Conservation (phyloP, 2,797 vertebrate species). For the Ctenochaetus hawaiiensis region DNA sequence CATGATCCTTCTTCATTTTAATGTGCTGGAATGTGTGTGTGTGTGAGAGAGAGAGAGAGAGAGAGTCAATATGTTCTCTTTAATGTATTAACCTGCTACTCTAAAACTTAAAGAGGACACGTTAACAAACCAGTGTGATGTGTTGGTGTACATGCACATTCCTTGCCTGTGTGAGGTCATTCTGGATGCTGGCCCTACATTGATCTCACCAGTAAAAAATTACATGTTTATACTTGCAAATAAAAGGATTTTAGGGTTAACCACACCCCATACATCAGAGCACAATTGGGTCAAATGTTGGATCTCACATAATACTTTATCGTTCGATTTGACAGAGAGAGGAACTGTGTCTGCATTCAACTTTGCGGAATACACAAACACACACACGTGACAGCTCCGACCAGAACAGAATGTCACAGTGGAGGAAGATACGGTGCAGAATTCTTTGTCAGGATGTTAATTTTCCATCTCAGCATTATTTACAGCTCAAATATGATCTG, state of each 20-base stretch:
- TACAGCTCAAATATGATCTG: conserved; percentile 6
- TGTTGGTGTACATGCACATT: conserved; percentile 44
- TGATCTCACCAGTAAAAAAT: conserved; percentile 78
- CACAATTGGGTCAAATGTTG: conserved; percentile 45
- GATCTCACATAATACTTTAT: conserved; percentile 41
- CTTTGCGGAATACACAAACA: neutral
- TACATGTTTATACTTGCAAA: conserved; percentile 65
- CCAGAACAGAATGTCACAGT: conserved; percentile 27
- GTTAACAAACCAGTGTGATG: conserved; percentile 41
- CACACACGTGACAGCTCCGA: conserved; percentile 16
- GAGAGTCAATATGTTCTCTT: conserved; percentile 37
- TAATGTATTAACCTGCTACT: conserved; percentile 59
- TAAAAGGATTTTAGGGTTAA: conserved; percentile 49
- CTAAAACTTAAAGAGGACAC: conserved; percentile 21
- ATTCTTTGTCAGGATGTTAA: conserved; percentile 1
- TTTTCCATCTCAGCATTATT: conserved; percentile 29
- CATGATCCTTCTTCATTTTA: conserved; percentile 59
- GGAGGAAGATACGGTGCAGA: conserved; percentile 18
- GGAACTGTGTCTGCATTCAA: conserved; percentile 23
- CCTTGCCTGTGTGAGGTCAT: conserved; percentile 68
- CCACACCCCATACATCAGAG: conserved; percentile 63
- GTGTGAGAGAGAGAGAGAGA: neutral
- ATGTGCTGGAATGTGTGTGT: conserved; percentile 52
- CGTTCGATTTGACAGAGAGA: conserved; percentile 32
- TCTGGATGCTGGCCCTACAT: conserved; percentile 58